Percentiles rank a stretch among this genome's conserved stretches.
These are phyloP conservation scores for Thamnaconus septentrionalis DNA, from an alignment of 2,113 vertebrate genomes.

Conservation along the genomic window DNA sequence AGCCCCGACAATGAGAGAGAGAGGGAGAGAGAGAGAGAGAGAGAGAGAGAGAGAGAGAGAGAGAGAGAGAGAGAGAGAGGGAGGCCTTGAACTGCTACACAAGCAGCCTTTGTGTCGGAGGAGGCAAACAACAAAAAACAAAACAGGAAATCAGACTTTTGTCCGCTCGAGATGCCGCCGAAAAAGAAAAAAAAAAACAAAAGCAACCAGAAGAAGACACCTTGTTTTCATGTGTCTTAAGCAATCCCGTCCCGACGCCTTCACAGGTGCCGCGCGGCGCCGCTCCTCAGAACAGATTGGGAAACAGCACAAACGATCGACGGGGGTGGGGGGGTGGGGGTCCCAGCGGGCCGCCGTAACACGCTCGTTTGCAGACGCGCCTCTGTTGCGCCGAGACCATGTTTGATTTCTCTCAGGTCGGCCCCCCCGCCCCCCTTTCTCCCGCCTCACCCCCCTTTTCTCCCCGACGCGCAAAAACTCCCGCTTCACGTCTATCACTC, in stretches of 20 bases:
- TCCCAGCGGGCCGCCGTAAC: conserved; percentile 78
- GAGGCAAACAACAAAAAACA: conserved; percentile 14
- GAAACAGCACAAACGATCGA: conserved; percentile 79
- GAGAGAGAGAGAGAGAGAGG: conserved; percentile 1
- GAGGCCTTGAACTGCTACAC: conserved; percentile 72
- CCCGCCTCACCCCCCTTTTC: conserved; percentile 7
- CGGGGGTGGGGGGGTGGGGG: conserved; percentile 45
- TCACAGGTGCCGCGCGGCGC: conserved; percentile 72
- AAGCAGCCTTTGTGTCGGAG: conserved; percentile 69
- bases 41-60: no score
- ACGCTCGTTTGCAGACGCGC: conserved; percentile 75
- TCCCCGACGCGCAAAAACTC: conserved; percentile 14
- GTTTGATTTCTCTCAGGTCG: conserved; percentile 80
- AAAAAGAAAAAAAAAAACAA: conserved; percentile 31
- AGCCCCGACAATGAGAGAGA: conserved; percentile 63
- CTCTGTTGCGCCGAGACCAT: conserved; percentile 69
- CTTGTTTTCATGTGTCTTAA: conserved; percentile 82
- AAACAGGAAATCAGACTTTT: conserved; percentile 79
- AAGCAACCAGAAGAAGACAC: conserved; percentile 18
- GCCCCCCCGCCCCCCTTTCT: conserved; percentile 59
- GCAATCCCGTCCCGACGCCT: conserved; percentile 78
- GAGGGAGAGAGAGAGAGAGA: no score
- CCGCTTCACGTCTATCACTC: conserved; percentile 64
- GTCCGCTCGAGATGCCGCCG: conserved; percentile 76
- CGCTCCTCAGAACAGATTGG: conserved; percentile 79